These are phyloP conservation scores for Drosophila santomea DNA, from an alignment of 1,140 invertebrate species.

Conservation along the genomic window DNA sequence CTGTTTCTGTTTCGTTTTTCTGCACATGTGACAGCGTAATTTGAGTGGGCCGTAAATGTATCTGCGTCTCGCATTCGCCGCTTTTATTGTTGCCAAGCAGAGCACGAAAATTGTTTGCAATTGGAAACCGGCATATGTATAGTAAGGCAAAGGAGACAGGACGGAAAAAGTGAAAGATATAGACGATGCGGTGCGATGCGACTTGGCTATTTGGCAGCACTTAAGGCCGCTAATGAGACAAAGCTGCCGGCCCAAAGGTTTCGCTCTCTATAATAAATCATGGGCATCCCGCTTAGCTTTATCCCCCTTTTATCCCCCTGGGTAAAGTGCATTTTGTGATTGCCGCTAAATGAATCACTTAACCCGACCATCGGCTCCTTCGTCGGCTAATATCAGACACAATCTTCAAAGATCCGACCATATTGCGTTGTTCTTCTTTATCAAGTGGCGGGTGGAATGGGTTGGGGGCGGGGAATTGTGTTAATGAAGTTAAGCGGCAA, in stretches of 20 bases:
- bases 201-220: slow-evolving; percentile 63
- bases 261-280: slow-evolving; percentile 68
- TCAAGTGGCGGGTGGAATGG: slow-evolving; percentile 12
- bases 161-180: slow-evolving; percentile 33
- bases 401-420: slow-evolving; percentile 74
- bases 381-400: slow-evolving; percentile 73
- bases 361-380: slow-evolving; percentile 58
- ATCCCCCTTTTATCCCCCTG: slow-evolving; percentile 4
- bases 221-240: slow-evolving; percentile 78
- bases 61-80: slow-evolving; percentile 26
- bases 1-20: slow-evolving; percentile 19
- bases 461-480: slow-evolving; percentile 35
- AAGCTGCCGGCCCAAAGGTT: slow-evolving; percentile 72
- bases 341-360: slow-evolving; percentile 82
- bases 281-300: slow-evolving; percentile 52
- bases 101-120: slow-evolving; percentile 75
- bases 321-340: slow-evolving; percentile 79
- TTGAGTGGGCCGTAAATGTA: slow-evolving; percentile 69
- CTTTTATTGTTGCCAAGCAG: slow-evolving; percentile 77
- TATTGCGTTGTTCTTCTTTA: slow-evolving; percentile 55
- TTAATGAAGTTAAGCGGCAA: slow-evolving; percentile 81
- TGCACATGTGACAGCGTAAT: slow-evolving; percentile 62
- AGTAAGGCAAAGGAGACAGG: not conserved
- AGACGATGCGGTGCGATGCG: not conserved
- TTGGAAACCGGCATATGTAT: slow-evolving; percentile 62